phyloP scores from a whole-genome alignment of 1,140 invertebrate genomes.

The Bilobella aurantiaca region DNA sequence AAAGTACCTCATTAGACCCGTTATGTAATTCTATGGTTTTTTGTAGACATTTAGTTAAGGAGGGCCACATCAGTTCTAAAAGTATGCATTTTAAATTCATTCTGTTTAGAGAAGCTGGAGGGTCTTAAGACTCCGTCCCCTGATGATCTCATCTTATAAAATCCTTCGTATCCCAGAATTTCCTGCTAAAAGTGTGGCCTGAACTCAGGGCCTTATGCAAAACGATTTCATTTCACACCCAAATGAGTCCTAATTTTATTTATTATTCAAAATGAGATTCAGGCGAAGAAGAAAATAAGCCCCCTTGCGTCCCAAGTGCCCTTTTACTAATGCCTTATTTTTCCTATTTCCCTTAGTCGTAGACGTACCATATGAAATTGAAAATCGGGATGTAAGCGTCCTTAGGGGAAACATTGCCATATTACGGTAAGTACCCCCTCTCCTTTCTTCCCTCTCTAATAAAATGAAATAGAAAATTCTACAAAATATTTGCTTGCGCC shows the following conservation, averaged over 20 bases:
- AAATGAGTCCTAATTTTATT: constrained; percentile 8
- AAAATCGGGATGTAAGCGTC: constrained; percentile 77
- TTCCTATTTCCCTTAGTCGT: constrained; percentile 53
- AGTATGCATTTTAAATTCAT: no score
- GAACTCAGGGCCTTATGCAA: not conserved
- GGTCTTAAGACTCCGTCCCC: not conserved
- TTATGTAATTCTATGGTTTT: no score
- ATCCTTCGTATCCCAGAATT: not conserved
- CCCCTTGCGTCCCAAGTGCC: not conserved
- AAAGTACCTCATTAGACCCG: no score
- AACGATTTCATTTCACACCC: constrained; percentile 6
- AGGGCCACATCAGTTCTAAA: no score
- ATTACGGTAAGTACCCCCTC: constrained; percentile 42
- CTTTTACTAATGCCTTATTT: not conserved
- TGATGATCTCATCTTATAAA: not conserved
- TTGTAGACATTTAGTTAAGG: no score
- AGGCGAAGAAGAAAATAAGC: not conserved
- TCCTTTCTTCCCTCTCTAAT: not conserved
- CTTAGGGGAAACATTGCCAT: constrained; percentile 76
- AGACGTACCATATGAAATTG: constrained; percentile 72
- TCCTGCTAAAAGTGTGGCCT: not conserved
- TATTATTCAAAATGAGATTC: constrained; percentile 8
- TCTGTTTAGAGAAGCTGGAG: not conserved
- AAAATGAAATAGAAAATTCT: no score
- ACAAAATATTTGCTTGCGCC: no score